phyloP scores from a whole-genome alignment of 2,888 invertebrate species.

The Hymenopus coronatus region DNA sequence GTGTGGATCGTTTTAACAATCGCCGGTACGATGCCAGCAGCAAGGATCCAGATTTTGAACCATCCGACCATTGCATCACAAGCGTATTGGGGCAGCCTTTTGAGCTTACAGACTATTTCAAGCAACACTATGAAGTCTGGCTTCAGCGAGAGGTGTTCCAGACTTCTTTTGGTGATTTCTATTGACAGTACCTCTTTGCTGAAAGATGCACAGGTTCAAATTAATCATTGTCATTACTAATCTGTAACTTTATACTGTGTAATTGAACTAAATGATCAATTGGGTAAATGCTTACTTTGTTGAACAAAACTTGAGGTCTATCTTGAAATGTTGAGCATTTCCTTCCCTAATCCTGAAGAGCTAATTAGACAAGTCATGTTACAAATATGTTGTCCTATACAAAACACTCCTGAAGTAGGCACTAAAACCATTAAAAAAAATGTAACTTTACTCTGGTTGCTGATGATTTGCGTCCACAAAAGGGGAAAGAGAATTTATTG shows the following conservation, averaged over 20 bases:
- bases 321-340: background rate
- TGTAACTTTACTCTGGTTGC: background rate
- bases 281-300: background rate
- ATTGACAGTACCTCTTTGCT: constrained; percentile 18
- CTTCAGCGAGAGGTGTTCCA: constrained; percentile 87
- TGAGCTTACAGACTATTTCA: constrained; percentile 89
- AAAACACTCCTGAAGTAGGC: background rate
- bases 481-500: background rate
- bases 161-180: constrained; percentile 29
- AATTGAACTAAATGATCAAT: background rate
- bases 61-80: constrained; percentile 77
- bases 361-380: background rate
- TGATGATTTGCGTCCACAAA: background rate
- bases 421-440: background rate
- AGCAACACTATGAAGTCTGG: constrained; percentile 92
- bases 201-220: constrained; percentile 12
- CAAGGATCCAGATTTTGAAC: constrained; percentile 56
- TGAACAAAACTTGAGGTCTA: background rate
- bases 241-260: background rate
- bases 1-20: constrained; percentile 94
- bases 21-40: constrained; percentile 68
- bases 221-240: background rate
- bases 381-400: background rate
- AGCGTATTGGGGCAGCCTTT: constrained; percentile 75
- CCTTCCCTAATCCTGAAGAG: background rate